phyloP scores from a whole-genome alignment of 2,797 vertebrate genomes.

The Sarcophilus harrisii region DNA sequence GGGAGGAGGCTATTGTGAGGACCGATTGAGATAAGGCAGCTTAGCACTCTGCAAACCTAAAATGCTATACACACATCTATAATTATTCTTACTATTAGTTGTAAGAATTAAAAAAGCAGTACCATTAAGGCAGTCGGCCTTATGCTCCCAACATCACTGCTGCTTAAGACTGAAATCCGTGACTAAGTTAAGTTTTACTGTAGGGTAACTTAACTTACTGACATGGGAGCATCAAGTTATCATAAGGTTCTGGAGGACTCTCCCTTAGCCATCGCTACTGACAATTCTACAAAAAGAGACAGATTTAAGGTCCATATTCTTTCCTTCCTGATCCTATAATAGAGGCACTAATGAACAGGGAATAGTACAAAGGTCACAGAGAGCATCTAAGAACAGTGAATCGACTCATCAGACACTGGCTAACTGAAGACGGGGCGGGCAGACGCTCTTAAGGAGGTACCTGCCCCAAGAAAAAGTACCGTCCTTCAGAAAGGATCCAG shows the following conservation, averaged over 20 bases:
- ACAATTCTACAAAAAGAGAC: neutral
- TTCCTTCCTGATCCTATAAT: neutral
- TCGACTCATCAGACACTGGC: neutral
- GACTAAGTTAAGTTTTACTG: neutral
- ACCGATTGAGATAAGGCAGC: neutral
- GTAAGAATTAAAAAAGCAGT: neutral
- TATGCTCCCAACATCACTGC: neutral
- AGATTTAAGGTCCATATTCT: neutral
- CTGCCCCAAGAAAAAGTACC: neutral
- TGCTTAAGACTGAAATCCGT: neutral
- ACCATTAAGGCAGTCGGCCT: neutral
- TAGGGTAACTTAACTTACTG: neutral
- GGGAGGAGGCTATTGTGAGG: neutral
- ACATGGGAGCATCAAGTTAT: neutral
- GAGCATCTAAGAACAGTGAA: neutral
- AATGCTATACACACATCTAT: neutral
- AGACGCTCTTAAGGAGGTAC: neutral
- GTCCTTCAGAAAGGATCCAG: neutral
- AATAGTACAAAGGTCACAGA: neutral
- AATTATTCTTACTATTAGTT: too few species aligned
- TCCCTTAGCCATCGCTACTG: neutral
- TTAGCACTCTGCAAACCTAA: neutral
- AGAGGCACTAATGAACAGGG: neutral
- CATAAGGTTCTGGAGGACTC: neutral
- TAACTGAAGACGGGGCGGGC: neutral